Percentiles rank a stretch among this genome's conserved stretches.
These are phyloP conservation scores for Thyatira batis DNA, from an alignment of 2,888 invertebrate species.

Conservation along the genomic window DNA sequence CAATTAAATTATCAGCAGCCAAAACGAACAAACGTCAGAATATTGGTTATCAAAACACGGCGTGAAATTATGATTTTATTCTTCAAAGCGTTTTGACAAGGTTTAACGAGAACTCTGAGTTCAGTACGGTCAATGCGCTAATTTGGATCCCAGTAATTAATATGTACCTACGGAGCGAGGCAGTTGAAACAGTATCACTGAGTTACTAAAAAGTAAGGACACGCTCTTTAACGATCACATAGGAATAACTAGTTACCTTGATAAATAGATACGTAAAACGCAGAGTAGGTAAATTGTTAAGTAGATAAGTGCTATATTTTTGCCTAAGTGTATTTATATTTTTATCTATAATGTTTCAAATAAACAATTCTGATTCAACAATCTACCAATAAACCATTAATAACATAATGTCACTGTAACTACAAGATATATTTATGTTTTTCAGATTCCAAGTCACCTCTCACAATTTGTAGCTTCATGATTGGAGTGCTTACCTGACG, in stretches of 20 bases:
- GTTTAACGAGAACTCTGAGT: constrained; percentile 47
- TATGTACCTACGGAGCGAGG: constrained; percentile 47
- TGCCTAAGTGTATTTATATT: too few relatives aligned
- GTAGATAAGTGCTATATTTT: too few relatives aligned
- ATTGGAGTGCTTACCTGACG: constrained; percentile 49
- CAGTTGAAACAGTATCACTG: constrained; percentile 14
- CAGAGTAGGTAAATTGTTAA: neutral
- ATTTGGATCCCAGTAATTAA: constrained; percentile 74
- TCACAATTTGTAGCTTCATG: constrained; percentile 41
- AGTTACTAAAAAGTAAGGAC: neutral
- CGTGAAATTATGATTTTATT: constrained; percentile 42
- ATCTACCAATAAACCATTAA: too few relatives aligned
- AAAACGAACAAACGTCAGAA: constrained; percentile 21
- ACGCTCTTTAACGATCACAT: neutral
- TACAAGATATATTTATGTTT: neutral
- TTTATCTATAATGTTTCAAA: too few relatives aligned
- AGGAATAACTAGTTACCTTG: neutral
- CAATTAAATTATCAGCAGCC: constrained; percentile 1
- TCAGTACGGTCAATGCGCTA: constrained; percentile 65
- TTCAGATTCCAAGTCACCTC: constrained; percentile 31
- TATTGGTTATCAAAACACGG: constrained; percentile 21
- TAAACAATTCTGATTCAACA: too few relatives aligned
- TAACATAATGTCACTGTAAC: neutral
- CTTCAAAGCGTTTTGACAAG: constrained; percentile 53
- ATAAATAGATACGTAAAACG: neutral